Conservation (phyloP, 2,113 vertebrate species). For the Odontophorus gujanensis region DNA sequence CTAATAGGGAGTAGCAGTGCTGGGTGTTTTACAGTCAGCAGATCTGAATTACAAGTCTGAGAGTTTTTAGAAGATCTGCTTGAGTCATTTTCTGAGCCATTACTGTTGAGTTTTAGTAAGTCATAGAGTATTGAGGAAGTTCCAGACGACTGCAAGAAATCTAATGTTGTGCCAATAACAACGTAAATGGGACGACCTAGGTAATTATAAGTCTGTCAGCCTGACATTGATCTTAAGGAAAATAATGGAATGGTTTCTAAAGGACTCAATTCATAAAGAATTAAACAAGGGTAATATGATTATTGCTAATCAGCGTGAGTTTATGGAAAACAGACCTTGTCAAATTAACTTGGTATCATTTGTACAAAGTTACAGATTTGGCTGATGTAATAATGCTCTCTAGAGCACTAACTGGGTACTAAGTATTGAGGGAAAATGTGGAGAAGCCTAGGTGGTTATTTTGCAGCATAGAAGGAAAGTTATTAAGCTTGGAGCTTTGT, state of each 20-base stretch:
- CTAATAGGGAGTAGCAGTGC: not conserved
- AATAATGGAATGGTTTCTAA: constrained; percentile 62
- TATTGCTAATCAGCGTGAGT: constrained; percentile 44
- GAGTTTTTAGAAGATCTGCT: not conserved
- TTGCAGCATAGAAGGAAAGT: not conserved
- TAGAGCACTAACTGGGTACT: not conserved
- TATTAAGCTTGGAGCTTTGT: not conserved
- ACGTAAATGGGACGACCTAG: constrained; percentile 44
- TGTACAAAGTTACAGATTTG: constrained; percentile 5
- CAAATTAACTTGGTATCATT: constrained; percentile 45
- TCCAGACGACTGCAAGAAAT: constrained; percentile 11
- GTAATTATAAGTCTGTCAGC: constrained; percentile 46
- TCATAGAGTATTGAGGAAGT: not conserved
- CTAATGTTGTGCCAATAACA: constrained; percentile 59
- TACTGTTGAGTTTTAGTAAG: not conserved
- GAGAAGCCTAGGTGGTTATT: not conserved
- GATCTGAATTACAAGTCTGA: not conserved
- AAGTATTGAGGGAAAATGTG: not conserved
- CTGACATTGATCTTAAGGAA: constrained; percentile 54
- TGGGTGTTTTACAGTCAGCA: not conserved
- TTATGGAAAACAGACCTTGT: constrained; percentile 64
- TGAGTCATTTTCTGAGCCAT: constrained; percentile 11
- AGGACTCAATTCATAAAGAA: constrained; percentile 66
- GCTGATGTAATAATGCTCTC: constrained; percentile 24
- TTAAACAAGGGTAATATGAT: constrained; percentile 53